phyloP scores from a whole-genome alignment of 2,113 vertebrate species.

The Platichthys stellatus region DNA sequence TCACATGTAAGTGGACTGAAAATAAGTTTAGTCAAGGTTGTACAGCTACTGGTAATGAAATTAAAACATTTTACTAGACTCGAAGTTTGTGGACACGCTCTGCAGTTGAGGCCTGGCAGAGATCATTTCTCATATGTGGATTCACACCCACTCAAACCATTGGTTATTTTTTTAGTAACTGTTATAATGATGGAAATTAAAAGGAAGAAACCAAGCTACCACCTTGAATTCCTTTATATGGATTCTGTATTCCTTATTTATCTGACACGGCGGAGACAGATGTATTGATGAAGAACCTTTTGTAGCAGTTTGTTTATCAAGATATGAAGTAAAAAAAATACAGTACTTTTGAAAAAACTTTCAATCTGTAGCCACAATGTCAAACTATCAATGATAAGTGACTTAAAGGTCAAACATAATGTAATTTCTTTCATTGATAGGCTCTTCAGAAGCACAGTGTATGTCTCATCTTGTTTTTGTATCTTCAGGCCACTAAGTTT shows the following conservation, averaged over 20 bases:
- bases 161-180: neutral
- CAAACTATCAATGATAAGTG: too few relatives aligned
- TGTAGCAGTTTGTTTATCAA: too few relatives aligned
- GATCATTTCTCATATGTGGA: neutral
- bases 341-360: too few relatives aligned
- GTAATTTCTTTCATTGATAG: constrained; percentile 1
- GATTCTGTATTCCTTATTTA: neutral
- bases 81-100: neutral
- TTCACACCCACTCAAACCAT: constrained; percentile 1
- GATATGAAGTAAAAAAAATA: too few relatives aligned
- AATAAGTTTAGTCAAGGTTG: constrained; percentile 26
- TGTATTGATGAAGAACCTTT: too few relatives aligned
- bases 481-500: constrained; percentile 14
- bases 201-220: neutral
- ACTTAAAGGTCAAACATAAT: neutral
- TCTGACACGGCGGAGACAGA: too few relatives aligned
- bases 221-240: neutral
- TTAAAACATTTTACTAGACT: neutral
- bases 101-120: neutral
- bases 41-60: neutral
- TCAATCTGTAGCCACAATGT: too few relatives aligned
- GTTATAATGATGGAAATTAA: neutral
- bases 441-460: constrained; percentile 11
- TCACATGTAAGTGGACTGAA: neutral
- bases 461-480: constrained; percentile 17